These are phyloP conservation scores for Amphipoea lucens DNA, from an alignment of 2,888 invertebrate species.

Conservation along the genomic window DNA sequence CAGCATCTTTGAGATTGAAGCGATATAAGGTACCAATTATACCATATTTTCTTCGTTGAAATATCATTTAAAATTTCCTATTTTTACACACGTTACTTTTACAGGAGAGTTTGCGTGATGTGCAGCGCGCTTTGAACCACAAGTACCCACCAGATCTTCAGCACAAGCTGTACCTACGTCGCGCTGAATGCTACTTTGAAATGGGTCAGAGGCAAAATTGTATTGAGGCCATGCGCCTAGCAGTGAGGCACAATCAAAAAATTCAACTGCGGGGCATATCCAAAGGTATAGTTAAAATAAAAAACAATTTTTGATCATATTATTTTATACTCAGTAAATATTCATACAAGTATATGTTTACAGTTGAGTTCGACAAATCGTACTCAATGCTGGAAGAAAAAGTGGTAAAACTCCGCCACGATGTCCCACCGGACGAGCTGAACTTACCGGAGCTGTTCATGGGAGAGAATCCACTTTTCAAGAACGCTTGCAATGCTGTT, in stretches of 20 bases:
- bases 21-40: conserved; percentile 89
- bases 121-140: conserved; percentile 90
- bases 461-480: conserved; percentile 88
- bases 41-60: too few relatives aligned
- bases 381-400: conserved; percentile 19
- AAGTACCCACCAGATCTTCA: conserved; percentile 91
- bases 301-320: too few relatives aligned
- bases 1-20: conserved; percentile 91
- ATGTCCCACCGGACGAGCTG: not conserved
- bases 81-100: conserved; percentile 33
- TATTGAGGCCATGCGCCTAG: conserved; percentile 72
- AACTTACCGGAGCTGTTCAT: conserved; percentile 82
- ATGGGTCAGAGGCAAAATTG: conserved; percentile 84
- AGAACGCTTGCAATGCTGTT: conserved; percentile 89
- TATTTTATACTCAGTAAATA: not conserved
- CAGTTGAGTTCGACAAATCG: conserved; percentile 47
- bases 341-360: conserved; percentile 14
- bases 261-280: conserved; percentile 35
- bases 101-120: conserved; percentile 92
- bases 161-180: conserved; percentile 92
- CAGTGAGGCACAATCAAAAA: conserved; percentile 54
- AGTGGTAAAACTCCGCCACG: not conserved
- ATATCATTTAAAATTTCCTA: not conserved
- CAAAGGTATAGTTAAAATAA: conserved; percentile 25
- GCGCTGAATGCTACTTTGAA: conserved; percentile 91